Base-by-base conservation (phyloP, 2,113 vertebrate genomes). In the Entelurus aequoreus region DNA sequence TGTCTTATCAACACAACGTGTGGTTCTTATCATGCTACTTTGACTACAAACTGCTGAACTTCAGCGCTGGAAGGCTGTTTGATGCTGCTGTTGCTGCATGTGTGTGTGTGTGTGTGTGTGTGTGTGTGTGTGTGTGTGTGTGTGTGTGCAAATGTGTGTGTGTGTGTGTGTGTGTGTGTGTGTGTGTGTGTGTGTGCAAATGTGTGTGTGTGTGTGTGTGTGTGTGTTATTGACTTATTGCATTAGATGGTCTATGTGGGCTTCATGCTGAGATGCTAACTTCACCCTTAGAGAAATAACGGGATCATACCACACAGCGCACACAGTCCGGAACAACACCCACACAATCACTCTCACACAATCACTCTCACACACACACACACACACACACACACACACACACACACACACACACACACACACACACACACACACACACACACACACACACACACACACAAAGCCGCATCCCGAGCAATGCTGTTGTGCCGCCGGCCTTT, bases 211-310 rank as follows among this genome's bases (percentile, higher is more conserved):
- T 81, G 71, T 65, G 68, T 58, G 47, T 50, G 64, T 51, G 47
- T 42, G 48, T 81, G 71, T 65, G 37, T 78, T 78, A 82, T 77
- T 80, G 76, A 84, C 74, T 85, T 77, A 83, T 82, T 85, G 77
- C 80, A 85, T 83, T 84, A 86, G 72, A 83, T 75, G 68, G 69
- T 69, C 77, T 77, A 67, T 81, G 74, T 78, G 79, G 42, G 42
- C 76, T 83, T 74, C 66, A 72, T 74, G 72, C 74, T 84, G 72
- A 64, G 19, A 49, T 69, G 80, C 76, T 68, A 71, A 80, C 64
- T 79, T 74, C 40, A 51, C 81, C 75, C 77, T 79, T 69, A 65
- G 77, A 82, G 79, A 77, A 78, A 78, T 75, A 76, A 74, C 54
- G 15, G 68, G 63, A 81, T 78, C 68, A 80, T 60, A 78, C 66